Conservation (phyloP, 2,888 invertebrate species). For the Athetis lepigone region DNA sequence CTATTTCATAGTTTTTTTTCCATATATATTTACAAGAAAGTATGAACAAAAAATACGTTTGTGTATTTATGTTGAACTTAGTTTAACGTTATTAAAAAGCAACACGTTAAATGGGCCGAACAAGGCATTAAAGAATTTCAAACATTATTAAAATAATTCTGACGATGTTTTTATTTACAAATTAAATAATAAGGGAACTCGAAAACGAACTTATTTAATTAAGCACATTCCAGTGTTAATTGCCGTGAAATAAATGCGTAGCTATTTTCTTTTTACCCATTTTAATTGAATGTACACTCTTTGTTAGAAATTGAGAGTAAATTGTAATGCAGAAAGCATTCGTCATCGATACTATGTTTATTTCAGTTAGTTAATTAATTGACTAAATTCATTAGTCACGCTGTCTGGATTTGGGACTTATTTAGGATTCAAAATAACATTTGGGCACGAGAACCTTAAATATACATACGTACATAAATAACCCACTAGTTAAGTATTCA, state of each 20-base stretch:
- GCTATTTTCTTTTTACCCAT: slow-evolving; percentile 46
- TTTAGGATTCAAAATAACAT: slow-evolving; percentile 12
- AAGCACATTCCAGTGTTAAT: slow-evolving; percentile 46
- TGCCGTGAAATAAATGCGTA: slow-evolving; percentile 54
- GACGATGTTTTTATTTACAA: slow-evolving; percentile 20
- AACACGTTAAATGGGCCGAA: too few species aligned
- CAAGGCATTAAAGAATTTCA: slow-evolving; percentile 8
- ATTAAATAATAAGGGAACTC: slow-evolving; percentile 15
- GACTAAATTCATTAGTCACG: slow-evolving; percentile 10
- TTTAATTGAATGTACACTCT: slow-evolving; percentile 26
- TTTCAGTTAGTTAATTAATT: slow-evolving; percentile 11
- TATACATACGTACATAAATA: background rate
- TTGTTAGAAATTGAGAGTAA: slow-evolving; percentile 18
- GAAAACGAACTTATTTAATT: slow-evolving; percentile 33
- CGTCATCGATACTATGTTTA: slow-evolving; percentile 26
- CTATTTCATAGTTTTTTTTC: too few species aligned
- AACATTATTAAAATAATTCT: too few species aligned
- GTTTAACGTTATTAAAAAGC: too few species aligned
- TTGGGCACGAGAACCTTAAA: slow-evolving; percentile 13
- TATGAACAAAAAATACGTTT: too few species aligned
- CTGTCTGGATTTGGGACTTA: slow-evolving; percentile 28
- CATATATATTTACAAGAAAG: too few species aligned
- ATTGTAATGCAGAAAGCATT: slow-evolving; percentile 17
- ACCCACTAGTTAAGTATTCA: slow-evolving; percentile 9
- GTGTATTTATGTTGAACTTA: too few species aligned